phyloP scores from a whole-genome alignment of 2,113 vertebrate species.

The Neomonachus schauinslandi region DNA sequence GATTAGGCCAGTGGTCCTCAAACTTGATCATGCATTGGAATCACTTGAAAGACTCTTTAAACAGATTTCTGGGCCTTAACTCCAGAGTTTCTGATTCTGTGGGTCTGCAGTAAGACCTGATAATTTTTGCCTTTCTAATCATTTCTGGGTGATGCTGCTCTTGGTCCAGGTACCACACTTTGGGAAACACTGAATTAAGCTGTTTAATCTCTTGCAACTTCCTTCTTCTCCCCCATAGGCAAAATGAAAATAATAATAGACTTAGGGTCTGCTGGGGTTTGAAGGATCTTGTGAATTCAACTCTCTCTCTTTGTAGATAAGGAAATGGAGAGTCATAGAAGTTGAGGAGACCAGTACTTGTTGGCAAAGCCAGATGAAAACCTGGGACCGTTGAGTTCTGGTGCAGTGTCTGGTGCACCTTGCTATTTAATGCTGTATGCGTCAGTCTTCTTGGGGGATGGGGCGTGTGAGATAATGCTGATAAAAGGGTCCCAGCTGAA shows the following conservation, averaged over 20 bases:
- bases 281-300: background rate
- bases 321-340: background rate
- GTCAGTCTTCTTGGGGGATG: background rate
- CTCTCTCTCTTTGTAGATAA: background rate
- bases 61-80: background rate
- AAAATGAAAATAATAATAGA: conserved; percentile 37
- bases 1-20: background rate
- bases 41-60: background rate
- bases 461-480: background rate
- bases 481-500: background rate
- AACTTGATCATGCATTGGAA: background rate
- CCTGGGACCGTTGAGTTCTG: background rate
- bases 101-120: background rate
- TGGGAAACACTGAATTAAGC: background rate
- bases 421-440: background rate
- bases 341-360: background rate
- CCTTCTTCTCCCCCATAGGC: background rate
- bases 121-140: background rate
- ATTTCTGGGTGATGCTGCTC: background rate
- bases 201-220: background rate
- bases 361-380: background rate
- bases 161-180: background rate
- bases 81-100: background rate
- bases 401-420: background rate
- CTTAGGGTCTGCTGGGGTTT: background rate